These are phyloP conservation scores for Pseudochirops corinnae DNA, from an alignment of 2,797 vertebrate genomes.

Conservation along the genomic window DNA sequence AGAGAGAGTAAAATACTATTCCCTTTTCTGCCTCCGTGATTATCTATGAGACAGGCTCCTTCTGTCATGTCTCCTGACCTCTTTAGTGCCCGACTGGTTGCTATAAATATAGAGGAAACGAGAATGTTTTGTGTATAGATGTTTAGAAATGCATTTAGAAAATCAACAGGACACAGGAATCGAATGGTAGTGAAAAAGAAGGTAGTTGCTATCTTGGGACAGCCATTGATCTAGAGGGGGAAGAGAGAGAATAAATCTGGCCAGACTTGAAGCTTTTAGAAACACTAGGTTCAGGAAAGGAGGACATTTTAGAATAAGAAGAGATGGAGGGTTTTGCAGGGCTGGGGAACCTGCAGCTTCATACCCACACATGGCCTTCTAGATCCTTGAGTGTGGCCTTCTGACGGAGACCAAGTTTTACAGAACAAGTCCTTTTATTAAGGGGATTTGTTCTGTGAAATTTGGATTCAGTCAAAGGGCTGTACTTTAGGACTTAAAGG, in stretches of 20 bases:
- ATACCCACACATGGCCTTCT: no score
- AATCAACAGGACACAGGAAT: background rate
- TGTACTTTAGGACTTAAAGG: no score
- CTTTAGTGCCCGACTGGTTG: background rate
- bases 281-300: background rate
- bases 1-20: constrained; percentile 32
- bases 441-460: no score
- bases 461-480: no score
- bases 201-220: background rate
- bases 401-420: no score
- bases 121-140: constrained; percentile 12
- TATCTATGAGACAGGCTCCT: background rate
- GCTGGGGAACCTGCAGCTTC: no score
- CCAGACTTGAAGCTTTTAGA: background rate
- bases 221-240: background rate
- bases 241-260: background rate
- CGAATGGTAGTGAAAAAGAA: background rate
- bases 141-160: background rate
- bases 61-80: constrained; percentile 21
- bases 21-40: background rate
- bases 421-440: no score
- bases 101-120: background rate
- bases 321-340: constrained; percentile 9
- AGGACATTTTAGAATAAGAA: constrained; percentile 3
- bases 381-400: no score